Percentiles rank a stretch among this genome's conserved stretches.
phyloP scores from a whole-genome alignment of 2,888 invertebrate species.

The Tiliacea citrago region DNA sequence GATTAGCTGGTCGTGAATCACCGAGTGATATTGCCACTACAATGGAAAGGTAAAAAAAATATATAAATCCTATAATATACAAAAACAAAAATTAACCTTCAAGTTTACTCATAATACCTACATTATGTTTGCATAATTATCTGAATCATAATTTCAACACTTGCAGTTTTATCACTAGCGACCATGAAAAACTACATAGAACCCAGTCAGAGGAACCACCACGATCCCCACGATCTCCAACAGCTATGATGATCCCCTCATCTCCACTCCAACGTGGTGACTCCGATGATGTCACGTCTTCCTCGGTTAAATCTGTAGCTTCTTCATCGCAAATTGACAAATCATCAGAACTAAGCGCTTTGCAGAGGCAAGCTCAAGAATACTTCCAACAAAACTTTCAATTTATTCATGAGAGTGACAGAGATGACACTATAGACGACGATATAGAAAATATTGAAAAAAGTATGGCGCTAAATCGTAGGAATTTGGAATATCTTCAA shows the following conservation, averaged over 20 bases:
- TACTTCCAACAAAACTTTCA: conserved; percentile 90
- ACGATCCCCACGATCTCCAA: conserved; percentile 92
- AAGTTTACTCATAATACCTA: background rate
- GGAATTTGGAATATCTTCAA: conserved; percentile 88
- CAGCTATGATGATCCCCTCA: conserved; percentile 82
- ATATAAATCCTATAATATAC: too few species aligned
- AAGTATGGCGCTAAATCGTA: conserved; percentile 88
- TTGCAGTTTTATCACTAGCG: conserved; percentile 84
- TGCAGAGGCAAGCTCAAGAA: conserved; percentile 87
- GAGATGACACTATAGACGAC: conserved; percentile 89
- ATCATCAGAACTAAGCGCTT: conserved; percentile 84
- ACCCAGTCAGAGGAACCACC: conserved; percentile 97
- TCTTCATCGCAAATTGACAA: conserved; percentile 86
- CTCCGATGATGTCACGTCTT: conserved; percentile 86
- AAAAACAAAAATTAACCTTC: background rate
- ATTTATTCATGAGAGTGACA: conserved; percentile 89
- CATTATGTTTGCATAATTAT: background rate
- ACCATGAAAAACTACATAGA: conserved; percentile 95
- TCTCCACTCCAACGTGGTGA: conserved; percentile 88
- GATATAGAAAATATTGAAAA: conserved; percentile 89
- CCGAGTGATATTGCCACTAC: conserved; percentile 78
- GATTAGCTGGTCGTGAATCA: conserved; percentile 79
- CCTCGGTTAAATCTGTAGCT: conserved; percentile 84
- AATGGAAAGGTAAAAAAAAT: conserved; percentile 80
- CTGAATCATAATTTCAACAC: too few species aligned